Evolutionary conservation across 2,888 invertebrate species (phyloP).

Genomic region (Ophonus ardosiacus): DNA sequence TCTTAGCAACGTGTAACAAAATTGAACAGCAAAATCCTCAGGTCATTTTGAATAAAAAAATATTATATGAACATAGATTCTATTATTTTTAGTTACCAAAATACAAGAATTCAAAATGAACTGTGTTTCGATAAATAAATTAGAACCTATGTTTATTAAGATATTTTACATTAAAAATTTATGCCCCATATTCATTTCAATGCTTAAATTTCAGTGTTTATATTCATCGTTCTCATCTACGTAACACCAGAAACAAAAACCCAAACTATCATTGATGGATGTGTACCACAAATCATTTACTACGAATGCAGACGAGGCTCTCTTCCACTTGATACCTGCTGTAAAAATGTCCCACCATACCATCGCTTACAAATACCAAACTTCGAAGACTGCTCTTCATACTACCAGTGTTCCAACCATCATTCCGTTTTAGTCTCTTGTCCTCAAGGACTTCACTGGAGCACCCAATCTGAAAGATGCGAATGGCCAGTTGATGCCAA

Average conservation of each 20-base stretch:
- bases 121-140: no score
- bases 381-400: not conserved
- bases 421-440: not conserved
- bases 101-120: no score
- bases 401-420: conserved; percentile 2
- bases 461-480: not conserved
- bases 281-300: not conserved
- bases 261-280: not conserved
- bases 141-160: no score
- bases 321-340: conserved; percentile 21
- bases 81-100: no score
- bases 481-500: conserved; percentile 37
- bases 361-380: not conserved
- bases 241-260: not conserved
- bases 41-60: no score
- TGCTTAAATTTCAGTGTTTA: not conserved
- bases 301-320: conserved; percentile 6
- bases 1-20: no score
- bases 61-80: no score
- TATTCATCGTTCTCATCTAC: not conserved
- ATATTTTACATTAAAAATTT: no score
- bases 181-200: no score
- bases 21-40: no score
- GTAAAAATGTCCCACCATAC: not conserved
- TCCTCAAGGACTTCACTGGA: conserved; percentile 25